These are phyloP conservation scores for Euproctis similis DNA, from an alignment of 2,888 invertebrate species.

Conservation along the genomic window DNA sequence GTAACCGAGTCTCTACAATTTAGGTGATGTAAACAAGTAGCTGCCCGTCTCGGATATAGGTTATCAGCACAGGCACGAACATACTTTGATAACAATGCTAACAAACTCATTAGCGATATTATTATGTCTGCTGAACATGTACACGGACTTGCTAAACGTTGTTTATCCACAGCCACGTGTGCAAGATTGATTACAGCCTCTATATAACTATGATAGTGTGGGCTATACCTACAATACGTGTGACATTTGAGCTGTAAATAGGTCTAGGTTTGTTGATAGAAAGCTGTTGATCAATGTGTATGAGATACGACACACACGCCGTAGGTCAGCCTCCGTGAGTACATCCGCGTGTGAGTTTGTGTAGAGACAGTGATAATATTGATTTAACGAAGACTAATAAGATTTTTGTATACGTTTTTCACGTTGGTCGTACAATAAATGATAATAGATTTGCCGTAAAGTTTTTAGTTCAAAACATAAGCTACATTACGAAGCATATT, in stretches of 20 bases:
- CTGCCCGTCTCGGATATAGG: conserved; percentile 41
- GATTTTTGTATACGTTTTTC: no score
- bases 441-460: no score
- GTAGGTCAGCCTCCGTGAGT: conserved; percentile 45
- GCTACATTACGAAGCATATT: no score
- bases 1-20: conserved; percentile 52
- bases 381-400: conserved; percentile 27
- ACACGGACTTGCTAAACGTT: conserved; percentile 31
- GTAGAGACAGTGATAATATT: conserved; percentile 33
- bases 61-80: conserved; percentile 42
- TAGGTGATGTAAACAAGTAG: conserved; percentile 48
- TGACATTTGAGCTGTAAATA: conserved; percentile 14
- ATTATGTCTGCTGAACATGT: conserved; percentile 30
- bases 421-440: no score
- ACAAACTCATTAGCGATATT: conserved; percentile 36
- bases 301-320: conserved; percentile 44
- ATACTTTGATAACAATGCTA: conserved; percentile 29
- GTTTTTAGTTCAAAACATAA: no score
- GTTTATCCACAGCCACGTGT: conserved; percentile 20
- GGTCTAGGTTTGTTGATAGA: conserved; percentile 29
- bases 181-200: no score
- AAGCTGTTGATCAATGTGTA: conserved; percentile 52
- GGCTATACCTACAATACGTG: no score
- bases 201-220: no score
- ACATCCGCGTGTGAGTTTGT: conserved; percentile 34